phyloP scores from a whole-genome alignment of 2,113 vertebrate species.

The Platysteira castanea region DNA sequence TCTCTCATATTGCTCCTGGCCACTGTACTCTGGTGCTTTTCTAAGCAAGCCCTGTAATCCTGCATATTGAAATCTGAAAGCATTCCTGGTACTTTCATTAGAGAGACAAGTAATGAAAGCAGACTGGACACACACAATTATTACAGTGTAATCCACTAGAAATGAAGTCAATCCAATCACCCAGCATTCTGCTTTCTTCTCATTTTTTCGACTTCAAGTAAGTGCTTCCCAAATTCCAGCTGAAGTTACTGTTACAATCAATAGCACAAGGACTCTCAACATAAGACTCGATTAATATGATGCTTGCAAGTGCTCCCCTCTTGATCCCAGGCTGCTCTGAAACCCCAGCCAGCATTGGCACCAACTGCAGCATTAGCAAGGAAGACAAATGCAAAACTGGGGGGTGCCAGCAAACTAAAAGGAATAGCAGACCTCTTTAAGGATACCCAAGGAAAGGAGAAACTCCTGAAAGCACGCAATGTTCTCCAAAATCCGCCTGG shows the following conservation, averaged over 20 bases:
- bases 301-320: conserved; percentile 14
- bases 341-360: neutral
- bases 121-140: conserved; percentile 50
- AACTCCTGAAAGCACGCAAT: accelerated
- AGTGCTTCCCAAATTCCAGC: conserved; percentile 60
- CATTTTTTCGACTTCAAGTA: conserved; percentile 58
- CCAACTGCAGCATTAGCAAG: neutral
- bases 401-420: neutral
- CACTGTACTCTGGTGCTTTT: neutral
- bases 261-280: conserved; percentile 30
- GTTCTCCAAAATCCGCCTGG: neutral
- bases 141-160: conserved; percentile 57
- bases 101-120: conserved; percentile 31
- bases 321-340: conserved; percentile 40
- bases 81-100: conserved; percentile 5
- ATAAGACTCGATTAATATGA: conserved; percentile 48
- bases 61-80: conserved; percentile 33
- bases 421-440: neutral
- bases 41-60: neutral
- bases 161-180: conserved; percentile 60
- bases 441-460: neutral
- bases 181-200: conserved; percentile 37
- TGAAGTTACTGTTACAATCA: conserved; percentile 59
- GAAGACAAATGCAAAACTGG: neutral
- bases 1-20: neutral